Evolutionary conservation across 2,888 invertebrate species (phyloP), one percentile per base, ranked within the genome.

Genomic region (Philaethria dido): DNA sequence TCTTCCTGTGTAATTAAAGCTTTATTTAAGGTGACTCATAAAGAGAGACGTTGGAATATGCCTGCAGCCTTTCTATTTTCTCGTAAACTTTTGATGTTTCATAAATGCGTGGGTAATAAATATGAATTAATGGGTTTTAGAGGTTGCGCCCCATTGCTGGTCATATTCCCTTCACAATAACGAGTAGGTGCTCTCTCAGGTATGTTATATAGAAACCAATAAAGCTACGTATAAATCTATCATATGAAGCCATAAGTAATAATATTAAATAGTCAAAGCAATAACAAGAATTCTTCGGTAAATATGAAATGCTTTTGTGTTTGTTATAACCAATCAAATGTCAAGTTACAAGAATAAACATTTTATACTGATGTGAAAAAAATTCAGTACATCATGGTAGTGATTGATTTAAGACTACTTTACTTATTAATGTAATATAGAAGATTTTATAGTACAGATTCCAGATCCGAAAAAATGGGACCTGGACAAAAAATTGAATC

Each of bases 1-100:
- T 84, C 81, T 80, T 74, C 74, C 69, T 77, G 74, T 78, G 79
- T 84, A 88, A 90, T 91, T 85, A 89, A 83, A 84, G 69, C 80
- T 80, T 75, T 83, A 83, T 85, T 85, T 85, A 82, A 85, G 86
- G 82, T 86, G 85, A 85, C 84, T 83, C 82, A 90, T 91, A 89
- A 91, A 88, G 78, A 70, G 75, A 69, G 78, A 75, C 75, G 81
- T 77, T 79, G 82, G 82, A 86, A 85, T 85, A 87, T 81, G 82
- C 79, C 78, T 81, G 80, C 81, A 84, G 83, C 81, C 80, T 86
- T 86, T 85, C 84, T 80, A 85, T 83, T 82, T 86, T 83, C 82
- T 85, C 89, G 80, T 92, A 91, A 92, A 87, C 70, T 79, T 86
- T 90, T 91, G 87, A 92, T 89, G 92, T 85, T 85, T 86, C 91